Evolutionary conservation across 2,888 invertebrate species (phyloP).

Genomic region (Drosophila recens): DNA sequence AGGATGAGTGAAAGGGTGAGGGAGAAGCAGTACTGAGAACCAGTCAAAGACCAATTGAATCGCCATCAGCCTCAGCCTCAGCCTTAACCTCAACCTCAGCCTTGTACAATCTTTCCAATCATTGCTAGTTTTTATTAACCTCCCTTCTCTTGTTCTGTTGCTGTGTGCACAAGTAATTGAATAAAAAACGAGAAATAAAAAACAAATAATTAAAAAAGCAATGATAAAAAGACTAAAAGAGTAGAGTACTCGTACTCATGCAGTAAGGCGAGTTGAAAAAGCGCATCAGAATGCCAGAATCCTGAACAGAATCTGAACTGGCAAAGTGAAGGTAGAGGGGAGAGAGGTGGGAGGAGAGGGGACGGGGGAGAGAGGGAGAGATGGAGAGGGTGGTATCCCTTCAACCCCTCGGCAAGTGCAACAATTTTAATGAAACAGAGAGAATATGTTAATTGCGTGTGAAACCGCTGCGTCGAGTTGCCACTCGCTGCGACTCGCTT

Average conservation of each 20-base stretch:
- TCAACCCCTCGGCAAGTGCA: conserved; percentile 59
- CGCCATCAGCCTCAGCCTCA: not conserved
- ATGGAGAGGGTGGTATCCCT: not conserved
- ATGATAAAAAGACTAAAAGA: conserved; percentile 28
- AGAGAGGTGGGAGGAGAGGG: not conserved
- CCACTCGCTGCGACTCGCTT: conserved; percentile 58
- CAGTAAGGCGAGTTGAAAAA: conserved; percentile 39
- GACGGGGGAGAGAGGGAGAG: not conserved
- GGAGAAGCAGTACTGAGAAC: not conserved
- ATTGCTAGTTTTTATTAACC: conserved; percentile 19
- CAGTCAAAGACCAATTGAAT: conserved; percentile 2
- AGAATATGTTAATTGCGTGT: conserved; percentile 80
- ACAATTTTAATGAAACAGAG: conserved; percentile 76
- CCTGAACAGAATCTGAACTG: conserved; percentile 19
- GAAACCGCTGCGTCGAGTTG: conserved; percentile 76
- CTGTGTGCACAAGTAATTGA: conserved; percentile 66
- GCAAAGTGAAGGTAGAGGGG: too few species aligned
- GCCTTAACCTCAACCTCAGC: conserved; percentile 1
- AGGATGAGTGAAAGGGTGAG: not conserved
- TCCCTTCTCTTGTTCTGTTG: not conserved
- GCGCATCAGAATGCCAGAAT: conserved; percentile 23
- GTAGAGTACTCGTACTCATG: conserved; percentile 46
- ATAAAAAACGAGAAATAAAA: conserved; percentile 57
- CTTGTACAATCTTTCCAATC: conserved; percentile 16
- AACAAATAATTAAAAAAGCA: conserved; percentile 54